Evolutionary conservation across 1,140 invertebrate genomes (phyloP).

Genomic region (Charaxes varanes): DNA sequence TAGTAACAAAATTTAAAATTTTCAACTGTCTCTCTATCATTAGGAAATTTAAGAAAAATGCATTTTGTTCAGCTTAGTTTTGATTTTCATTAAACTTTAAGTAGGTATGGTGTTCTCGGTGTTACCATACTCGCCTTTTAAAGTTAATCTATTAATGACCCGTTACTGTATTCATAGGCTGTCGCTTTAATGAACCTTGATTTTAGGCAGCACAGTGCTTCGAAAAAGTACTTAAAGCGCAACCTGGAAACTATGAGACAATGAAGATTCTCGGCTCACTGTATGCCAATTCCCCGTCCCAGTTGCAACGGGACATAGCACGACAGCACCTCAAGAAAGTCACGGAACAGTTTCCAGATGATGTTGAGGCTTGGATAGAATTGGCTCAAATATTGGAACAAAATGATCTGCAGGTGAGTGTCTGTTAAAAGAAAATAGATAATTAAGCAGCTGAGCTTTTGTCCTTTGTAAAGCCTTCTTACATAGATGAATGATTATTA

Average conservation of each 20-base stretch:
- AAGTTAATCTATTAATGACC: too few species aligned
- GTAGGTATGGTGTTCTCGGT: too few species aligned
- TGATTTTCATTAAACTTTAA: too few species aligned
- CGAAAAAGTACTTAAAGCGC: constrained; percentile 97
- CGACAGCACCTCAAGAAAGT: constrained; percentile 93
- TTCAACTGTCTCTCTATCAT: too few species aligned
- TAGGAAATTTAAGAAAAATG: too few species aligned
- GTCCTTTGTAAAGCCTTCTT: too few species aligned
- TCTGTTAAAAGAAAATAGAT: background rate
- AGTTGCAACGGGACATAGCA: constrained; percentile 93
- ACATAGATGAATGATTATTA: too few species aligned
- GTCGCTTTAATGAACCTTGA: background rate
- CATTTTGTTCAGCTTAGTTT: too few species aligned
- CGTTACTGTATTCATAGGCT: too few species aligned
- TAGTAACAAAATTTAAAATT: too few species aligned
- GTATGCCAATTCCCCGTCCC: constrained; percentile 93
- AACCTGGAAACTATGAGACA: constrained; percentile 98
- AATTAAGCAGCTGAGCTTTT: too few species aligned
- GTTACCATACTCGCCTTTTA: too few species aligned
- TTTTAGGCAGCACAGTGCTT: constrained; percentile 96
- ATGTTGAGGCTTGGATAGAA: constrained; percentile 99
- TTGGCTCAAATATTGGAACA: constrained; percentile 98
- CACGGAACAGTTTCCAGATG: constrained; percentile 97
- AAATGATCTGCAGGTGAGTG: constrained; percentile 91
- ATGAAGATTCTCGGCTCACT: constrained; percentile 99